Evolutionary conservation across 1,140 invertebrate genomes (phyloP), one percentile per base, ranked within the genome.

Genomic region (Oryctes rhinoceros): DNA sequence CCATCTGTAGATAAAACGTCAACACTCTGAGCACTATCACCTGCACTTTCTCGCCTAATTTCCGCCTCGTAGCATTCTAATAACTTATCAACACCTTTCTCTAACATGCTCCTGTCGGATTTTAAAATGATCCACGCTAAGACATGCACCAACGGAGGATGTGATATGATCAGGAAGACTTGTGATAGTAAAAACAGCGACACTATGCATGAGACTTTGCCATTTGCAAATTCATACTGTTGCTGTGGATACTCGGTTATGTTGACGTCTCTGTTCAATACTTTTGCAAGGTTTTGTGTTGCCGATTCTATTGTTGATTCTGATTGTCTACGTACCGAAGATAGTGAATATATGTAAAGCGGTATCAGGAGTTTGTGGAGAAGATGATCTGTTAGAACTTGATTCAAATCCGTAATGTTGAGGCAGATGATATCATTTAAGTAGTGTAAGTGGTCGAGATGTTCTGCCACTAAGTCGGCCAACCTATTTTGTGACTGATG

Each of bases 401-500:
- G 94, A 89, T 99, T 99, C 71, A 99, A 90, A 84, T 97, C 94
- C 48, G 94, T 93, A 84, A 99, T 98, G 86, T 97, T 94, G 20
- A 99, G 91, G 86, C 94, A 94, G 20, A 99, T 90, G 86, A 99
- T 99, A 84, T 99, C 98, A 86, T 99, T 99, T 30, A 99, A 89
- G 88, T 99, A 99, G 89, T 99, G 98, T 13, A 99, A 89, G 88
- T 99, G 97, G 88, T 99, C 98, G 62, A 99, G 90, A 88, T 99
- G 98, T 90, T 99, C 97, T 0, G 98, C 98, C 3, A 99, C 97
- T 75, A 99, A 90, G 88, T 98, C 98, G 15, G 97, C 93, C 53
- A 99, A 89, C 86, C 96, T 94, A 88, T 93, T 97, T 88, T 94
- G 96, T 87, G 92, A 97, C 90, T 97, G 96, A 87, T 97, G 97